Evolutionary conservation across 1,140 invertebrate species (phyloP), one percentile per base, ranked within the genome.

Genomic region (Notospermus geniculatus): DNA sequence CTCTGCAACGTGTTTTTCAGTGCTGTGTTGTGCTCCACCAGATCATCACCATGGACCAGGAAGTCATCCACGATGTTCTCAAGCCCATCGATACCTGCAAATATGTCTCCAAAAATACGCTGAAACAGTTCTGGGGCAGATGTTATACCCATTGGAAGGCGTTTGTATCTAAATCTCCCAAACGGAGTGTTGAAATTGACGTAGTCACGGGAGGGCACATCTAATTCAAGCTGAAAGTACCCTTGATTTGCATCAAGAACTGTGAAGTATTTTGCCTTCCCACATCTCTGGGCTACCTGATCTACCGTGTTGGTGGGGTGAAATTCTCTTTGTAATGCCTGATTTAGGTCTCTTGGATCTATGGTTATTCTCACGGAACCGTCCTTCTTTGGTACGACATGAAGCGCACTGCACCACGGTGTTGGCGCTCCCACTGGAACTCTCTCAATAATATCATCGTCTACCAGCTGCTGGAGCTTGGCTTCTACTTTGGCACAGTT

Each of bases 121-220:
- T 50, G 46, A 50, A n/a, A 43, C 19, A 43, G 19, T 43, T 43
- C 39, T 5, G 46, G 46, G 4, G 46, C 46, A 19, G 46, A n/a
- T 5, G n/a, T 50, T 5, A 50, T 50, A n/a, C 46, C 46, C 46
- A 50, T 50, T n/a, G 46, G 46, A 5, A 50, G 25, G 5, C 46
- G 4, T n/a, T 50, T 50, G 25, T 50, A 50, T 50, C 46, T 19
- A 27, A 50, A 50, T 23, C 46, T 19, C 5, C 46, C 46, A 50
- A 50, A 50, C 4, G 46, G 46, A 13, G 39, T 43, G 19, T 43
- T 43, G 19, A 43, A 43, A 19, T 13, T 19, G 19, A 19, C 19
- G 39, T 13, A 19, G 11, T 13, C 11, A 43, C 39, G 11, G 11
- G 39, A 43, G 11, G 11, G 11, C 39, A 13, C 39, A 43, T 43